Evolutionary conservation across 2,113 vertebrate genomes (phyloP).

Genomic region (Piaya cayana): DNA sequence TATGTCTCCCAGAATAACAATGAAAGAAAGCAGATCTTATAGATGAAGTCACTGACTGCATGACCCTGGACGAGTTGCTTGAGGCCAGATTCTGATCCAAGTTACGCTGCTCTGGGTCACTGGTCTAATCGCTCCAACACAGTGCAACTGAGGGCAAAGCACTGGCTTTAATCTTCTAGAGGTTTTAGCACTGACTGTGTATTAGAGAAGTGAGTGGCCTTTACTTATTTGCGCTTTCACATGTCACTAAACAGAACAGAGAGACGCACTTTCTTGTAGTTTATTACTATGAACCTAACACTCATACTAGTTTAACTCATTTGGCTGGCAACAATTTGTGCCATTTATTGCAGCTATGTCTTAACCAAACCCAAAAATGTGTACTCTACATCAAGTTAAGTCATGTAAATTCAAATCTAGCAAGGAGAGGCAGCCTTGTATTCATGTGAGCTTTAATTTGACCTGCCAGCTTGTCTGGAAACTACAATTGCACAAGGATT

Average conservation of each 20-base stretch:
- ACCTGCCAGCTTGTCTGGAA: slow-evolving; percentile 20
- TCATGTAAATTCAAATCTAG: background rate
- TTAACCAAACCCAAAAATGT: background rate
- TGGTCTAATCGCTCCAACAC: background rate
- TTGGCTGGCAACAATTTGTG: background rate
- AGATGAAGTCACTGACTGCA: slow-evolving; percentile 17
- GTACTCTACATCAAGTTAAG: background rate
- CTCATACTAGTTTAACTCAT: background rate
- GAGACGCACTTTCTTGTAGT: background rate
- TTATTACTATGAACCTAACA: background rate
- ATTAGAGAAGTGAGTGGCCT: background rate
- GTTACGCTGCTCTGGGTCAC: slow-evolving; percentile 21
- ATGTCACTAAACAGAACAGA: background rate
- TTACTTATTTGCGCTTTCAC: background rate
- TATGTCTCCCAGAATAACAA: background rate
- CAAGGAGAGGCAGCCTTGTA: background rate
- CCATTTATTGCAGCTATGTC: slow-evolving; percentile 10
- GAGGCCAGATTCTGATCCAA: background rate
- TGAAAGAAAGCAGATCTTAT: background rate
- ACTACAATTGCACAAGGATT: background rate
- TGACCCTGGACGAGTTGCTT: background rate
- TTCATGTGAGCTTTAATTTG: background rate
- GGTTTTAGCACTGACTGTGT: background rate
- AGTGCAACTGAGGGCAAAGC: background rate
- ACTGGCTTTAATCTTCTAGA: background rate